These are phyloP conservation scores for Columba livia DNA, from an alignment of 2,113 vertebrate species.

Conservation along the genomic window DNA sequence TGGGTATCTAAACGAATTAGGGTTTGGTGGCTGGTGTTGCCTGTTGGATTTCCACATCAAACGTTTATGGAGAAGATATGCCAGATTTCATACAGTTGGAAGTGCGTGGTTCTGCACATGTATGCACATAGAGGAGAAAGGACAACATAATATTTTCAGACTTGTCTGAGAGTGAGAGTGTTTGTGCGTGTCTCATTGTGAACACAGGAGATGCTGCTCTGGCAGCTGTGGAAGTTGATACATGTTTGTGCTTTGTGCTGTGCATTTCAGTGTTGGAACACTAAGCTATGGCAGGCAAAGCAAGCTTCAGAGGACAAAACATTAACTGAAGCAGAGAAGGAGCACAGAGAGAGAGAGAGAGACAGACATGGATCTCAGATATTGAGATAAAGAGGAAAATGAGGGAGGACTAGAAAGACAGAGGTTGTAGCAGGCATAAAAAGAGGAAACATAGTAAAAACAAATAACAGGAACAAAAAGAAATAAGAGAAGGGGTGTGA, in stretches of 20 bases:
- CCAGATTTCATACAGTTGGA: not conserved
- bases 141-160: not conserved
- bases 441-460: not conserved
- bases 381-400: not conserved
- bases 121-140: not conserved
- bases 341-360: not conserved
- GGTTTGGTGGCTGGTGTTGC: not conserved
- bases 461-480: not conserved
- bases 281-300: not conserved
- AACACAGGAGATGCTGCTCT: not conserved
- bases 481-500: not conserved
- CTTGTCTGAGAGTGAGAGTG: not conserved
- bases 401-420: not conserved
- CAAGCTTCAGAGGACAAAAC: not conserved
- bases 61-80: not conserved
- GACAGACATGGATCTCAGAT: accelerated
- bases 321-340: not conserved
- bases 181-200: not conserved
- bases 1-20: not conserved
- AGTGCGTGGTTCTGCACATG: not conserved
- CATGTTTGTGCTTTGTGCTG: not conserved
- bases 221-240: not conserved
- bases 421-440: not conserved
- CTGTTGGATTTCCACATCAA: not conserved
- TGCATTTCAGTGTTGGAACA: not conserved